These are phyloP conservation scores for Drosophila mayaguana DNA, from an alignment of 2,888 invertebrate species.

Conservation along the genomic window DNA sequence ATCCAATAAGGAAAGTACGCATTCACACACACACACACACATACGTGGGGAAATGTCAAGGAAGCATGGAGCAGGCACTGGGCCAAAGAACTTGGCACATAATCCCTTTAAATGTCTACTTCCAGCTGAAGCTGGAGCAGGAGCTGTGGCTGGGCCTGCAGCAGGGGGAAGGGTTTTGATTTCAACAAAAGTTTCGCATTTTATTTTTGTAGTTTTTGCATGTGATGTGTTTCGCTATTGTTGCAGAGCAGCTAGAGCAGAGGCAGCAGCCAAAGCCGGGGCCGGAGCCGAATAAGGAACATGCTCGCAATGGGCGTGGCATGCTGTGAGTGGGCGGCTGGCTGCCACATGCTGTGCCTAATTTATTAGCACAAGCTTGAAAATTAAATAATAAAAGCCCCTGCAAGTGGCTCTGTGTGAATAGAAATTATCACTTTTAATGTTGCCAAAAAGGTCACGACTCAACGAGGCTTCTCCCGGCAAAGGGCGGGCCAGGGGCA, in stretches of 20 bases:
- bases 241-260: conserved; percentile 19
- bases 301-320: conserved; percentile 37
- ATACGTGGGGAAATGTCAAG: conserved; percentile 12
- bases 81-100: conserved; percentile 67
- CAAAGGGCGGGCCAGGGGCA: conserved; percentile 17
- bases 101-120: conserved; percentile 60
- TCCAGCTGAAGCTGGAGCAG: background rate
- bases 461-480: conserved; percentile 22
- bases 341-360: conserved; percentile 66
- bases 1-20: conserved; percentile 45
- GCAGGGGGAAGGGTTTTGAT: conserved; percentile 35
- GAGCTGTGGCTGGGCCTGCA: background rate
- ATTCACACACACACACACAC: background rate
- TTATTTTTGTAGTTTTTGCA: conserved; percentile 55
- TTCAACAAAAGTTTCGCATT: conserved; percentile 53
- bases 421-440: conserved; percentile 77
- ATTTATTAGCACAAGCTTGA: conserved; percentile 70
- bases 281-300: background rate
- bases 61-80: conserved; percentile 52
- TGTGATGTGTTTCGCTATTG: conserved; percentile 57
- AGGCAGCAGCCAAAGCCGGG: conserved; percentile 4
- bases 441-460: conserved; percentile 78
- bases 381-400: conserved; percentile 79
- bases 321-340: conserved; percentile 40
- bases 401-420: conserved; percentile 68